Base-by-base conservation (phyloP, 2,888 invertebrate species). In the Stenotaenia linearis region DNA sequence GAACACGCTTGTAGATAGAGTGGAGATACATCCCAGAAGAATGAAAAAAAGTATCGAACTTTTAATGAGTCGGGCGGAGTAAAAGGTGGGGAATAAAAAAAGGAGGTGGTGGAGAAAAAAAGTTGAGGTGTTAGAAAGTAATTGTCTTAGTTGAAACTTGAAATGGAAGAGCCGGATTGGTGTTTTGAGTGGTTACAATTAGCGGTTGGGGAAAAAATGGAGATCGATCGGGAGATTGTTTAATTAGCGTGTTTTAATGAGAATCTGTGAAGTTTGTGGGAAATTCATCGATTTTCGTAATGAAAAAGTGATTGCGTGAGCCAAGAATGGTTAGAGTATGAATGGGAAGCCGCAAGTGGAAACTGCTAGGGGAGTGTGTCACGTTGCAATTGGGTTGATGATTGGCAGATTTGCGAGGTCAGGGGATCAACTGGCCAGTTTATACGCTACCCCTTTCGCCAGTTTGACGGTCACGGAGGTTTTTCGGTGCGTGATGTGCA, bases 11-110 rank as follows among this genome's bases (percentile, higher is more conserved):
- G 61, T 61, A 61, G 61, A 61, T 61, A 61, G 15, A 61, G 61
- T 61, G 28, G 61, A 61, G 61, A 61, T 61, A 61, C 61, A 61
- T 61, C 61, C 61, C 61, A 61, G 61, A 61, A 61, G 61, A 61
- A 61, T 7, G 15, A 28, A 56, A 56, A 21, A 56, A 56, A 23
- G 25, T 61, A 61, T 61, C 28, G 61, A 61, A 61, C 61, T 61
- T 61, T 25, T 61, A 61, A 61, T 61, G 61, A 61, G 61, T 23
- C 61, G 61, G 61, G 61, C 28, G 61, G 61, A 61, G 61, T 61
- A 61, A 61, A 61, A 45, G 28, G 61, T 61, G 23, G 61, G 61
- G 25, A 61, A 25, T 9, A 61, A 61, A 56, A 61, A 61, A 28
- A 9, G n/a, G 45, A 45, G n/a, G n/a, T 45, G 12, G 5, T n/a